Base-by-base conservation (phyloP, 1,140 invertebrate species). In the Hesperophylax magnus region DNA sequence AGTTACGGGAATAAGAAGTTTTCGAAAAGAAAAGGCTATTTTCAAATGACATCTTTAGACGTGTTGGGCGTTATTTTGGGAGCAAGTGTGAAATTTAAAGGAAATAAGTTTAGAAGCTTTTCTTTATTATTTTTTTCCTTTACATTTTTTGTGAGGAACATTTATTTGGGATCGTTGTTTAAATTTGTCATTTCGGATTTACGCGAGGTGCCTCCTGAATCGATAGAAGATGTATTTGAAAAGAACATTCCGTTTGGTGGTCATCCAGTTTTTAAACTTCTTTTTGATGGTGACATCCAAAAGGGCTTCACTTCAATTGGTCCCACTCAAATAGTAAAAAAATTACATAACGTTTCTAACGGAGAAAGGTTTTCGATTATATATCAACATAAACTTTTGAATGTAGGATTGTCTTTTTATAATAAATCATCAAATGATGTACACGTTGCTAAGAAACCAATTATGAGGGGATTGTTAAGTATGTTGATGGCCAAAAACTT, bases 351-450 rank as follows among this genome's bases (percentile, higher is more conserved):
- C 27, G 11, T 75, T 20, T 17, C 24, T 9, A 58, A 27, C 22
- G 72, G 72, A 34, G 72, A 75, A 34, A 22, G 34, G 14, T 75
- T 24, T 47, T 53, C 24, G 1, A 7, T 75, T 11, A 8, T 75
- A 17, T 34, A n/a, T n/a, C 1, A 14, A 0, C 14, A 31, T 5
- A 31, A 9, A 3, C n/a, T 60, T 3, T 11, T 75, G 6, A 58
- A 58, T 58, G 8, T 9, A 5, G 27, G 60, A 18, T 15, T 75
- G 7, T 17, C 15, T 15, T 20, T 54, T 3, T 3, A n/a, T n/a
- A 75, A 75, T 22, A 75, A 60, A 22, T 31, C 72, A 39, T 31
- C 39, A 18, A n/a, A n/a, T n/a, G n/a, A n/a, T n/a, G n/a, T n/a
- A 7, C 31, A 75, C 17, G 6, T 75, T 7, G 27, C 18, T 1